Conservation (phyloP, 2,113 vertebrate genomes). For the Mystacornis crossleyi region DNA sequence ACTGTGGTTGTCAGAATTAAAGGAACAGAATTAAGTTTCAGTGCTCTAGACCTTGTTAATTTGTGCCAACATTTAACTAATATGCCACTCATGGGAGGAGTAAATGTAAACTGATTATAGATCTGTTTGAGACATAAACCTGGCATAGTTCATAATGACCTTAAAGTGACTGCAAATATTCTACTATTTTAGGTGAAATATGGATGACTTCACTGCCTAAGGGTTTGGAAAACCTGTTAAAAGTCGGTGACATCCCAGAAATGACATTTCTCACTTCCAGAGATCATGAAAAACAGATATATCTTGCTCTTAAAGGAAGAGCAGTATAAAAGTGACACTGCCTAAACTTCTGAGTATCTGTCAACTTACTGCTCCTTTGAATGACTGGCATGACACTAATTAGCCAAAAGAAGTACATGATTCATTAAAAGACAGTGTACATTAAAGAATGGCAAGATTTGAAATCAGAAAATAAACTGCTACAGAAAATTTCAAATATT, state of each 20-base stretch:
- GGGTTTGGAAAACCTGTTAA: neutral
- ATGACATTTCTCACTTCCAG: neutral
- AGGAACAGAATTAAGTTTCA: neutral
- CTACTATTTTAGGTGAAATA: neutral
- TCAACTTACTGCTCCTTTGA: neutral
- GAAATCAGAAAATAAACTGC: neutral
- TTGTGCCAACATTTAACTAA: neutral
- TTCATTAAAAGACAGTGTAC: neutral
- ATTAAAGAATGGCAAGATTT: neutral
- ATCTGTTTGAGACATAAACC: neutral
- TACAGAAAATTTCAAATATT: neutral
- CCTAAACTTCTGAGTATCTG: neutral
- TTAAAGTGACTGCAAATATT: neutral
- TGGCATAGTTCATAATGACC: neutral
- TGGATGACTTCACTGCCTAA: neutral
- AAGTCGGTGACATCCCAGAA: neutral
- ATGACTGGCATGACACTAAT: neutral
- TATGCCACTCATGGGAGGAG: accelerated
- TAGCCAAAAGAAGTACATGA: neutral
- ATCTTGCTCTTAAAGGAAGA: neutral
- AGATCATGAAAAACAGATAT: neutral
- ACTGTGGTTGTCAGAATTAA: neutral
- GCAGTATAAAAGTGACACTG: neutral
- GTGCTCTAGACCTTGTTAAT: neutral
- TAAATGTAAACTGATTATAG: neutral